Evolutionary conservation across 2,113 vertebrate genomes (phyloP), one percentile per base, ranked within the genome.

Genomic region (Anser brachyrhynchus): DNA sequence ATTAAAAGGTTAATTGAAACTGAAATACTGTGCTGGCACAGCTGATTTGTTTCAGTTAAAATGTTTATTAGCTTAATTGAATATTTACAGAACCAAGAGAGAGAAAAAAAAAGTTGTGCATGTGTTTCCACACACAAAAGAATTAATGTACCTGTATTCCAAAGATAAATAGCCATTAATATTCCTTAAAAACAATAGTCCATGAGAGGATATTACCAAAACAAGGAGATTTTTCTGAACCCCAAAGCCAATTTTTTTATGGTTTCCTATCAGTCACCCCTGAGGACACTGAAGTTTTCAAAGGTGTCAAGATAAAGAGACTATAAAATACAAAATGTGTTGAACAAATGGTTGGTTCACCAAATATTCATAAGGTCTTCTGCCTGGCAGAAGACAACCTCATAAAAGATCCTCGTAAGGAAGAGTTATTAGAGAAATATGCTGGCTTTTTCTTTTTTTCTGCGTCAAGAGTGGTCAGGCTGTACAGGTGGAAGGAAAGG

Each of bases 1-100:
- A 92, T 95, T 94, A 89, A 94, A 93, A 97, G 91, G 87, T 94
- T 97, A 95, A 93, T 96, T 91, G 92, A 96, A 96, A 87, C 5
- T 43, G 85, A 95, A 93, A 88, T 90, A 84, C 64, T 90, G n/a
- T 37, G 20, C 44, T 66, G 58, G 82, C 74, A 83, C 75, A 52
- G 61, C 92, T 95, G 74, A 91, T 93, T 94, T 94, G 58, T 93
- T 95, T 95, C 91, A 70, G 43, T 88, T 96, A 87, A 76, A 90
- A 84, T 81, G 76, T 82, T 91, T 92, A 74, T 96, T 96, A 91
- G 77, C 75, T 92, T 91, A 91, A 93, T 66, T 87, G 69, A 89
- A 64, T 91, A 87, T 74, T 95, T 97, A 78, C 66, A 89, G 73
- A 92, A 91, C 31, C 33, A 87, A 90, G 74, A 90, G 74, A 84